These are phyloP conservation scores for Hirtodrosophila histrioides DNA, from an alignment of 2,888 invertebrate genomes.

Conservation along the genomic window DNA sequence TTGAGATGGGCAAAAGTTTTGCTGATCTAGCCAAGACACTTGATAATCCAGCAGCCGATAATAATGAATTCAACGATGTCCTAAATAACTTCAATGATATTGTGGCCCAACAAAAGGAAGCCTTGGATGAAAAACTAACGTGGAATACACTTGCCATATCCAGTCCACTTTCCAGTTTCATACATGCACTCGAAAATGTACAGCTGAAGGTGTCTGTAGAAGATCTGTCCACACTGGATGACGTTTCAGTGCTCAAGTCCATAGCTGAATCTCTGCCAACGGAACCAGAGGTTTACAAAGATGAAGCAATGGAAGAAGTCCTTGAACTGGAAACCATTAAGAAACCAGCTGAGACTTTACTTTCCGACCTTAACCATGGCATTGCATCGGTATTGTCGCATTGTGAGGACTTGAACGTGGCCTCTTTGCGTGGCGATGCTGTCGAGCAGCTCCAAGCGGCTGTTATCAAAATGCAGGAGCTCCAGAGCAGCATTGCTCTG, in stretches of 20 bases:
- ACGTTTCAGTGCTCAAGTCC: constrained; percentile 87
- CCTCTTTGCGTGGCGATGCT: constrained; percentile 59
- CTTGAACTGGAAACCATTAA: background rate
- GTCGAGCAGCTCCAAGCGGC: constrained; percentile 71
- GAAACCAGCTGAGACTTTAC: constrained; percentile 59
- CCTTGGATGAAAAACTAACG: constrained; percentile 36
- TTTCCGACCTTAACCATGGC: constrained; percentile 78
- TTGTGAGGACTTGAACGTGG: constrained; percentile 71
- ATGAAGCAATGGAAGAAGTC: constrained; percentile 2
- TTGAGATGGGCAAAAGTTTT: constrained; percentile 65
- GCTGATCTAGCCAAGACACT: constrained; percentile 62
- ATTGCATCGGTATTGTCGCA: constrained; percentile 77
- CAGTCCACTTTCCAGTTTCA: constrained; percentile 82
- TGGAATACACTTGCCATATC: constrained; percentile 56
- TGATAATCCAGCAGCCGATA: constrained; percentile 32
- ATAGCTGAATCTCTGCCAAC: constrained; percentile 84
- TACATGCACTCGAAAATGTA: constrained; percentile 76
- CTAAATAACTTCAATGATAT: constrained; percentile 56
- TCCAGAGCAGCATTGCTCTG: constrained; percentile 83
- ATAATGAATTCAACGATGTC: constrained; percentile 45
- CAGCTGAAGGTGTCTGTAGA: constrained; percentile 59
- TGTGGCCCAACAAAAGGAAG: constrained; percentile 52
- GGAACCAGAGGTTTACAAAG: constrained; percentile 45
- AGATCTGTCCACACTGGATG: constrained; percentile 84
- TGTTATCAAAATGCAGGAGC: constrained; percentile 82